Evolutionary conservation across 1,140 invertebrate genomes (phyloP), one percentile per base, ranked within the genome.

Genomic region (Trichonephila clavipes): DNA sequence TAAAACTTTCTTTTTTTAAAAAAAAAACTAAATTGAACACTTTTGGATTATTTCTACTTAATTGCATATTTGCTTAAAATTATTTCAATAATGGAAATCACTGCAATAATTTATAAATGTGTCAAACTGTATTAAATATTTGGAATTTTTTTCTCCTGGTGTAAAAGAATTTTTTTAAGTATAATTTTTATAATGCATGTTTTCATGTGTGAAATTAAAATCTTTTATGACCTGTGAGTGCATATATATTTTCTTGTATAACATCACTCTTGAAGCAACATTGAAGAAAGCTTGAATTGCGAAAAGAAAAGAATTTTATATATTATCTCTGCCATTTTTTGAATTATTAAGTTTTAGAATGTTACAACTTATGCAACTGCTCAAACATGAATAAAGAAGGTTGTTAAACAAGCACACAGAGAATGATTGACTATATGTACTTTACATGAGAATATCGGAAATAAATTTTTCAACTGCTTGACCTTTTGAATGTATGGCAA

Each of bases 321-420:
- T 88, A 58, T 58, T 64, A 88, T 64, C 86, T 64, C 86, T 88
- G 86, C 86, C 86, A 88, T 88, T 88, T 77, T 88, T 64, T 85
- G 83, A 88, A 88, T 61, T 64, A 87, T 87, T 88, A 88, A 88
- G 86, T 88, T 88, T 51, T 88, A 62, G 51, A 64, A 64, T 64
- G 59, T 62, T 88, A 64, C 59, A 62, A 88, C 10, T 44, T 21
- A 64, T 88, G 86, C 64, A 88, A 88, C 86, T 88, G 86, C 86
- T 88, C 86, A 88, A 88, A 88, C 40, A 64, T 88, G 86, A 21
- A 64, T 88, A 64, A 88, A 34, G 59, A 21, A 88, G 64, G 24
- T 64, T 88, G 40, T 88, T 58, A 34, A 62, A 88, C 61, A n/a
- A 59, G 82, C 44, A 83, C 51, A 58, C 44, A 64, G 61, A 64